A percentile compares a stretch with the other conserved stretches of the same genome.
Conservation (phyloP, 2,888 invertebrate genomes). For the Xiphydria camelus region DNA sequence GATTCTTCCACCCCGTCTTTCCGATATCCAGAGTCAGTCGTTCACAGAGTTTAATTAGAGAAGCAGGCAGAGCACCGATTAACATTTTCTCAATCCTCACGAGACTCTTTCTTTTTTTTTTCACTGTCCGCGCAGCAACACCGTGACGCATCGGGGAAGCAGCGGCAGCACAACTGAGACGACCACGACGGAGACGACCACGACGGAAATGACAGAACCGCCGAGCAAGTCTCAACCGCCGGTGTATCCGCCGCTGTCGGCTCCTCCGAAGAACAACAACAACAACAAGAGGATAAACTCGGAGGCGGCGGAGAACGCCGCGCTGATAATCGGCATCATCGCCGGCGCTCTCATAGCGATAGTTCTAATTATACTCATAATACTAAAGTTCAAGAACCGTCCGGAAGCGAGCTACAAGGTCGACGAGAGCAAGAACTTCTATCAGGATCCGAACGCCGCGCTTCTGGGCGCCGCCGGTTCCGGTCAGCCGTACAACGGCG, state of each 20-base stretch:
- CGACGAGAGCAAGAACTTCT: constrained; percentile 79
- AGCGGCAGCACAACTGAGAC: no score
- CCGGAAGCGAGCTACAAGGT: constrained; percentile 92
- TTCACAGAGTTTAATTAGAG: no score
- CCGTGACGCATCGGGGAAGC: constrained; percentile 40
- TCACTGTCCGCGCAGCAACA: no score
- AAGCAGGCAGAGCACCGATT: no score
- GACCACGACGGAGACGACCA: constrained; percentile 38
- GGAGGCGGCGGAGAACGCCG: constrained; percentile 73
- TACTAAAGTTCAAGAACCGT: constrained; percentile 83
- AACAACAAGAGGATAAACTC: constrained; percentile 62
- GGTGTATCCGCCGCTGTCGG: constrained; percentile 50
- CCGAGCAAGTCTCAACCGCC: constrained; percentile 51
- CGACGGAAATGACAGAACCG: constrained; percentile 51
- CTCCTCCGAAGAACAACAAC: constrained; percentile 46
- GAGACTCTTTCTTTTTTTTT: no score
- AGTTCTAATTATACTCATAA: constrained; percentile 85
- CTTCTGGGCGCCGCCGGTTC: constrained; percentile 66
- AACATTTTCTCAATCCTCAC: no score
- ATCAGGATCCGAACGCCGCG: constrained; percentile 80
- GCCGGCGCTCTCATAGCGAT: constrained; percentile 90
- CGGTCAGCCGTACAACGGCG: constrained; percentile 57
- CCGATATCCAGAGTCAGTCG: no score
- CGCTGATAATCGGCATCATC: constrained; percentile 84
- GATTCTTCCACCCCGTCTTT: no score